phyloP scores from a whole-genome alignment of 2,113 vertebrate genomes.

The Sciurus niger region DNA sequence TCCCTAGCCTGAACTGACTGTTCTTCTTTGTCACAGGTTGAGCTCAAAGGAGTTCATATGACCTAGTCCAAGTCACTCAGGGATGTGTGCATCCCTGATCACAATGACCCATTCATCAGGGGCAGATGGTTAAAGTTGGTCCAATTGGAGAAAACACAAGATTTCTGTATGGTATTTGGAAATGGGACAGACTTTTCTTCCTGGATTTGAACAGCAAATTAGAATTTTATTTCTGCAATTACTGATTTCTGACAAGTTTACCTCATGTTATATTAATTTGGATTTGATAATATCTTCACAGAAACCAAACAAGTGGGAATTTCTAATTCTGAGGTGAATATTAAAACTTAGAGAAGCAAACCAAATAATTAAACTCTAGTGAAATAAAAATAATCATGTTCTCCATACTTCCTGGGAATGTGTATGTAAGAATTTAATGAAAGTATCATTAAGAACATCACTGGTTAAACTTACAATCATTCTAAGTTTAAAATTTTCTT shows the following conservation, averaged over 20 bases:
- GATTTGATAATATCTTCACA: not conserved
- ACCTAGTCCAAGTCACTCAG: not conserved
- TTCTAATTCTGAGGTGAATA: not conserved
- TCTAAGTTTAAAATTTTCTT: not conserved
- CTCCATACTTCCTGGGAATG: not conserved
- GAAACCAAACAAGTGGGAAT: not conserved
- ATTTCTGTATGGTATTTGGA: not conserved
- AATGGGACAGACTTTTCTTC: not conserved
- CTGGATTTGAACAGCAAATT: not conserved
- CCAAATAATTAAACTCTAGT: conserved; percentile 15
- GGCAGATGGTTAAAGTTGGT: not conserved
- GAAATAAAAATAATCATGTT: not conserved
- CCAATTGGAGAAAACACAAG: not conserved
- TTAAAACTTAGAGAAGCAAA: not conserved
- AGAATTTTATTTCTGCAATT: not conserved
- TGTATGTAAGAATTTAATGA: not conserved
- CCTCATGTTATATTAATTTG: not conserved
- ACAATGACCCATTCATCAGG: not conserved
- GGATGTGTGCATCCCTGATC: not conserved
- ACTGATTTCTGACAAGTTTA: not conserved
- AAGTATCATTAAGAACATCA: not conserved
- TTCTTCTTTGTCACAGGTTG: not conserved
- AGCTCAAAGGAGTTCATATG: not conserved
- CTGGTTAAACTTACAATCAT: not conserved
- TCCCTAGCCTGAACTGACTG: not conserved